A percentile compares a stretch with the other conserved stretches of the same genome.
phyloP scores from a whole-genome alignment of 2,888 invertebrate species.

The Homarus gammarus region DNA sequence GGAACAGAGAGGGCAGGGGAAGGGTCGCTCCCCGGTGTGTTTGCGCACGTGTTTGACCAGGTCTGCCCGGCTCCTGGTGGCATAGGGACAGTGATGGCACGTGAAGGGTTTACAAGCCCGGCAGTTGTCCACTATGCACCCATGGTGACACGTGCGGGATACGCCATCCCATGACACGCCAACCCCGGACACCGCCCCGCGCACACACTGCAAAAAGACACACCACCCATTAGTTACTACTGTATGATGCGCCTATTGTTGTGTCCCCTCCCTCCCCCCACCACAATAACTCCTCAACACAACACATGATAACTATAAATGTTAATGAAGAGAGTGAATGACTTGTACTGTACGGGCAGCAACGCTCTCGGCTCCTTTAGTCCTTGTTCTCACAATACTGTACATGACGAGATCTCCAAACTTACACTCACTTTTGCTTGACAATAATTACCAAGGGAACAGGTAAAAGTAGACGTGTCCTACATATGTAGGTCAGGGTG shows the following conservation, averaged over 20 bases:
- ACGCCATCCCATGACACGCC: constrained; percentile 39
- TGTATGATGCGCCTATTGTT: constrained; percentile 23
- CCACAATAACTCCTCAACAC: not conserved
- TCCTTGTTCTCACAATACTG: too few relatives aligned
- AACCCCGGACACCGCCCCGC: constrained; percentile 41
- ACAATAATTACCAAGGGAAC: not conserved
- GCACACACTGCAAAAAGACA: constrained; percentile 63
- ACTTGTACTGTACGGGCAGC: too few relatives aligned
- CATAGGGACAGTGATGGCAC: constrained; percentile 52
- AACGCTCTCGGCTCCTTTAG: too few relatives aligned
- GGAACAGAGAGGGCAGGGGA: constrained; percentile 48
- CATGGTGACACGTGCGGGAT: constrained; percentile 47
- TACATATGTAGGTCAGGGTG: constrained; percentile 54
- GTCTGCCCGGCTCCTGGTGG: constrained; percentile 49
- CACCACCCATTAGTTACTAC: constrained; percentile 54
- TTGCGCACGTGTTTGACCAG: constrained; percentile 66
- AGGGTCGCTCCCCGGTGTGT: constrained; percentile 66
- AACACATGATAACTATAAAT: not conserved
- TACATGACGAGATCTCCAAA: too few relatives aligned
- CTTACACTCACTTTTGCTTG: too few relatives aligned
- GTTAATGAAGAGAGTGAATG: not conserved
- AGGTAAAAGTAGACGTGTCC: not conserved
- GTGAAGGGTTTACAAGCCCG: constrained; percentile 53
- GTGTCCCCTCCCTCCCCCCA: not conserved
- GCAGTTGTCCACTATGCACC: constrained; percentile 36